Base-by-base conservation (phyloP, 2,113 vertebrate genomes). In the Aix galericulata region DNA sequence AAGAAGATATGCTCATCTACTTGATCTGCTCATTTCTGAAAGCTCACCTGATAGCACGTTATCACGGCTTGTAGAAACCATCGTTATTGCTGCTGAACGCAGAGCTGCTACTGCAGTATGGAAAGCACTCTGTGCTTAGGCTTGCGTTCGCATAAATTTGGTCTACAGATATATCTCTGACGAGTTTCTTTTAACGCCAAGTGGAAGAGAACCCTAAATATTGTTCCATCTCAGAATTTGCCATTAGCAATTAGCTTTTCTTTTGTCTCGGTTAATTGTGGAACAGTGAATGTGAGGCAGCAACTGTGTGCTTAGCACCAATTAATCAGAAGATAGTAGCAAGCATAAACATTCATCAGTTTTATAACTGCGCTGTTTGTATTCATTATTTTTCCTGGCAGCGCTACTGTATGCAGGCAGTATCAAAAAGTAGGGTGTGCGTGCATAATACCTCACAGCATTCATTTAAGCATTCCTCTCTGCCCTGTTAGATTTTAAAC, bases 391-490 rank as follows among this genome's bases (percentile, higher is more conserved):
- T 69, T 91, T 86, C 60, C 60, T 68, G 67, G 32, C 77, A 87
- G 76, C 23, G 8, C 64, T 74, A 13, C 60, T 83, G 52, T 86
- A 85, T 86, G 77, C 58, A 78, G 58, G 23, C 83, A 59, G 34
- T 74, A 93, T 92, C 73, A 85, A 74, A 73, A 82, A 82, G 18
- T 17, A 79, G 77, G 63, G 42, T 17, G 69, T 90, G 53, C 0
- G 0, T 86, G 13, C 55, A 3, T 52, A 31, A 9, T 86, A 82
- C 50, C 71, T 87, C 29, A 16, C 53, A 92, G 29, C 17, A 8
- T 77, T 95, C 94, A 62, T 86, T 88, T 74, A 75, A 95, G 82
- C 58, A 59, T 74, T 89, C 53, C 69, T 87, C 53, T 94, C 85
- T 93, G 60, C 59, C 34, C 36, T 78, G 66, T 83, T 93, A 32